Percentiles rank a stretch among this genome's conserved stretches.
Conservation (phyloP, 2,797 vertebrate species). For the Anas bahamensis region DNA sequence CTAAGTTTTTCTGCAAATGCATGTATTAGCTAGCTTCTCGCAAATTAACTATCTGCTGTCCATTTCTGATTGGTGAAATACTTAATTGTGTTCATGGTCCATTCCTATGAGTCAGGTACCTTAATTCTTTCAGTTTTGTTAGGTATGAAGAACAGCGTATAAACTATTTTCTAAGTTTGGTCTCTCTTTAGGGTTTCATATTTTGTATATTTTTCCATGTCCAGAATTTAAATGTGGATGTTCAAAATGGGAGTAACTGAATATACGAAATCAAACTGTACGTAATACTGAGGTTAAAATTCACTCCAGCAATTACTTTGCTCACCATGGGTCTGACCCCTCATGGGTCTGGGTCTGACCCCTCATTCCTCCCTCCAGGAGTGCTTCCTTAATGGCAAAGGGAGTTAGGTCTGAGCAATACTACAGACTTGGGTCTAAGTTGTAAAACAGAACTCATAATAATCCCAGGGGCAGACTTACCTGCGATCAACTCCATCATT, state of each 20-base stretch:
- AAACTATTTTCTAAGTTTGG: neutral
- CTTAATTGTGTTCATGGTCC: slow-evolving; percentile 8
- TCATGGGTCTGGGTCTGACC: neutral
- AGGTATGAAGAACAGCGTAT: neutral
- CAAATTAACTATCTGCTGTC: neutral
- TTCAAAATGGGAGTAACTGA: neutral
- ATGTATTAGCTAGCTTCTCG: neutral
- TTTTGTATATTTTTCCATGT: neutral
- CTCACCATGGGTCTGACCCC: neutral
- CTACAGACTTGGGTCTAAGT: neutral
- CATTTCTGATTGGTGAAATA: neutral
- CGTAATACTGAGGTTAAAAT: neutral
- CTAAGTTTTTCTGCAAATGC: neutral
- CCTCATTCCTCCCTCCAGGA: neutral
- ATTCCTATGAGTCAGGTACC: neutral
- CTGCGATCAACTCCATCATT: neutral
- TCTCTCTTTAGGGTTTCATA: neutral
- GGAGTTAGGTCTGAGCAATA: neutral
- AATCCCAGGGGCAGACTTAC: neutral
- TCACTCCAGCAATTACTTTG: neutral
- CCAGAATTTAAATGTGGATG: neutral
- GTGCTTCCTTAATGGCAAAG: neutral
- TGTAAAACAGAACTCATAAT: neutral
- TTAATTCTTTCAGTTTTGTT: neutral
- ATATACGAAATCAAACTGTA: neutral